These are phyloP conservation scores for Buceros bicornis DNA, from an alignment of 2,797 vertebrate genomes.

Conservation along the genomic window DNA sequence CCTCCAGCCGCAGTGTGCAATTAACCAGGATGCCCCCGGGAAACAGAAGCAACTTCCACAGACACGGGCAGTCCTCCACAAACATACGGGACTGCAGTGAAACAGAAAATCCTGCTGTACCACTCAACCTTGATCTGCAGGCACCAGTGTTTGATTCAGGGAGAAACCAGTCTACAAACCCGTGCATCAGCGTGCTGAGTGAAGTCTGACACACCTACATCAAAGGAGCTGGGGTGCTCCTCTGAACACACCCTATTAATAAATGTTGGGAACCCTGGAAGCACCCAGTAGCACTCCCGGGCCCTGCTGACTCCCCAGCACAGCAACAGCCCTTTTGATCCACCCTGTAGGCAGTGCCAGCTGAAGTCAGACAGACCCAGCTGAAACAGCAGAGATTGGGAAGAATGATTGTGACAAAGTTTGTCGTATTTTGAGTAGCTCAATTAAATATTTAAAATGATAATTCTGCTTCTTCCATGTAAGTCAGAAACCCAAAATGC, in stretches of 20 bases:
- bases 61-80: not conserved
- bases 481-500: not conserved
- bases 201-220: not conserved
- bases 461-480: not conserved
- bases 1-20: not conserved
- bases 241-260: not conserved
- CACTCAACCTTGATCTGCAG: not conserved
- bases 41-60: not conserved
- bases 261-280: not conserved
- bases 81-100: not conserved
- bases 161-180: not conserved
- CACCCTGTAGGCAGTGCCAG: not conserved
- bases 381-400: not conserved
- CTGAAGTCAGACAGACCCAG: not conserved
- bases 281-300: not conserved
- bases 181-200: not conserved
- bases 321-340: slow-evolving; percentile 6
- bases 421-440: not conserved
- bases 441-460: not conserved
- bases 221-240: not conserved
- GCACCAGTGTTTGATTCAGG: not conserved
- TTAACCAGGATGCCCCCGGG: not conserved
- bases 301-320: not conserved
- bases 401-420: not conserved
- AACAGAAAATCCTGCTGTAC: not conserved